A percentile compares a stretch with the other conserved stretches of the same genome.
Conservation (phyloP, 2,888 invertebrate species). For the Aquatica leii region DNA sequence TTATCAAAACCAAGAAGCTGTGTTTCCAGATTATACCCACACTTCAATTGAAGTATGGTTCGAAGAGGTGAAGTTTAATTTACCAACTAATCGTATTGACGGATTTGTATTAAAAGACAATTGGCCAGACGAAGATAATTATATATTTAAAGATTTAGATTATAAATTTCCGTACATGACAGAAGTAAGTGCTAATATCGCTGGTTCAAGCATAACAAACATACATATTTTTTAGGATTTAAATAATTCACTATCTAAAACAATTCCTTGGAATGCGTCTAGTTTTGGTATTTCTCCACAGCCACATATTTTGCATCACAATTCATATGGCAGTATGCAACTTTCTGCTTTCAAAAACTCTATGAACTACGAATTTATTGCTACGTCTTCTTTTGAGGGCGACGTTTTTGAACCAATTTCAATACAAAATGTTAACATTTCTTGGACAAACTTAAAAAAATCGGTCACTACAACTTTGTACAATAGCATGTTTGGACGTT, state of each 20-base stretch:
- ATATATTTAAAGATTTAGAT: slow-evolving; percentile 52
- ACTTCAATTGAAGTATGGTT: slow-evolving; percentile 45
- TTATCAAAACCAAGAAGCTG: slow-evolving; percentile 50
- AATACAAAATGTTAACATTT: slow-evolving; percentile 64
- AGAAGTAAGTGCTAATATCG: slow-evolving; percentile 60
- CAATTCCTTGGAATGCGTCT: slow-evolving; percentile 64
- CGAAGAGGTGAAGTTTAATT: slow-evolving; percentile 32
- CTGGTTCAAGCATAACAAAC: too few species aligned
- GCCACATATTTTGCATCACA: slow-evolving; percentile 59
- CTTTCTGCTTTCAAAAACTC: slow-evolving; percentile 38
- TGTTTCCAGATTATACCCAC: slow-evolving; percentile 55
- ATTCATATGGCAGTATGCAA: slow-evolving; percentile 65
- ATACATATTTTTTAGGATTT: slow-evolving; percentile 57
- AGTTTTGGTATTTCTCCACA: slow-evolving; percentile 32
- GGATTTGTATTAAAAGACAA: slow-evolving; percentile 65
- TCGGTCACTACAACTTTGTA: slow-evolving; percentile 64
- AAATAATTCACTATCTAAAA: slow-evolving; percentile 60
- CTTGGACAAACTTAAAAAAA: slow-evolving; percentile 67
- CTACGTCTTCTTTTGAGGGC: slow-evolving; percentile 29
- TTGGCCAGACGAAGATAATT: slow-evolving; percentile 63
- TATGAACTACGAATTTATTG: slow-evolving; percentile 7
- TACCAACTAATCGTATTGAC: slow-evolving; percentile 45
- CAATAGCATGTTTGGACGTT: slow-evolving; percentile 63
- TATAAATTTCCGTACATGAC: slow-evolving; percentile 63
- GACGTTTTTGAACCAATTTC: slow-evolving; percentile 51